Conservation (phyloP, 1,140 invertebrate genomes). For the Drosophila subpulchrella region DNA sequence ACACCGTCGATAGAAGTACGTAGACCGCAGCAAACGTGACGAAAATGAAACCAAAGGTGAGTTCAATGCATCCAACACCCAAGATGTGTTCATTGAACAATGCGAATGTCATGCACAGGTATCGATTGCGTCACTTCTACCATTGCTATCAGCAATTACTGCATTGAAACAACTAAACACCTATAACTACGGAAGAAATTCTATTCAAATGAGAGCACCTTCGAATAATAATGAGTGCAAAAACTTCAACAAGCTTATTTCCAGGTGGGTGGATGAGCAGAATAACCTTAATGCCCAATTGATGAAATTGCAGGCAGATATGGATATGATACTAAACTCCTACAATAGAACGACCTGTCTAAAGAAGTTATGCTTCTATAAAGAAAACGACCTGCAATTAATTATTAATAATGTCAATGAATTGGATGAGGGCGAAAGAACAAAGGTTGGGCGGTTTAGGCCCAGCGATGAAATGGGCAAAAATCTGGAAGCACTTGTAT, state of each 20-base stretch:
- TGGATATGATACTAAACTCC: slow-evolving; percentile 1
- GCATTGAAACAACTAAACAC: background rate
- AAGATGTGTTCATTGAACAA: slow-evolving; percentile 12
- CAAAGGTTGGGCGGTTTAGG: background rate
- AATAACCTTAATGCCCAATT: slow-evolving; percentile 19
- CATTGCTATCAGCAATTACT: slow-evolving; percentile 36
- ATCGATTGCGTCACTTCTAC: slow-evolving; percentile 30
- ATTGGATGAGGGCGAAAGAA: background rate
- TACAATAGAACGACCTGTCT: background rate
- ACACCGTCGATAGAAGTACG: slow-evolving; percentile 4
- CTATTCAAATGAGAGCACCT: too few species aligned
- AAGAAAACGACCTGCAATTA: slow-evolving; percentile 14
- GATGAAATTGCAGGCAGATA: slow-evolving; percentile 15
- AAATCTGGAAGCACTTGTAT: slow-evolving; percentile 40
- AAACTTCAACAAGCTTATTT: slow-evolving; percentile 3
- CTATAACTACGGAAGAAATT: background rate
- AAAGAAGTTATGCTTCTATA: slow-evolving; percentile 32
- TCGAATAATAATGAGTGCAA: background rate
- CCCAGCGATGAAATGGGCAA: slow-evolving; percentile 22
- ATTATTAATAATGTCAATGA: slow-evolving; percentile 22
- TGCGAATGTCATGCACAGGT: slow-evolving; percentile 22
- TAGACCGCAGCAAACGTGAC: slow-evolving; percentile 35
- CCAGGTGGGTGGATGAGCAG: slow-evolving; percentile 41
- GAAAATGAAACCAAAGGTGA: slow-evolving; percentile 42
- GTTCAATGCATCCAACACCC: background rate